Evolutionary conservation across 2,888 invertebrate species (phyloP), one percentile per base, ranked within the genome.

Genomic region (Xestia rhomboidea): DNA sequence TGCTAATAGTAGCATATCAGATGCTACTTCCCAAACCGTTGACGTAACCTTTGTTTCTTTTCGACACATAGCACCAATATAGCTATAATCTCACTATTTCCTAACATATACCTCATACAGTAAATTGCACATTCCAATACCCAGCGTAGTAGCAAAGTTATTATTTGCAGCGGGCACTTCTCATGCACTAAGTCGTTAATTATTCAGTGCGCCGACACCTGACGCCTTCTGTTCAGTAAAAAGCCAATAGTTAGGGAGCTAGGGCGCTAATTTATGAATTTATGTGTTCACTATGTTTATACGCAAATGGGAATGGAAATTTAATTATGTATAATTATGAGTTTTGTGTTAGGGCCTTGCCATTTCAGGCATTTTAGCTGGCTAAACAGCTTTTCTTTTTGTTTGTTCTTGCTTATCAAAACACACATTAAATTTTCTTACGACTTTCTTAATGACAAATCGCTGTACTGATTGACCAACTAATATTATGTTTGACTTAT

Each of bases 151-250:
- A 68, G 54, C 68, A 76, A 68, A 82, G 72, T 87, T 86, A 87
- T 84, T 82, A 80, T 85, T 81, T 81, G 77, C 72, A 87, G 41
- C 77, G 69, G 73, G 77, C 77, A 83, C 77, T 77, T 79, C 67
- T 77, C 73, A 79, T 81, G 85, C 89, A 87, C 78, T 78, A 79
- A 81, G 81, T 88, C 86, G 76, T 91, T 88, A 90, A 90, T 88
- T 90, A 90, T 90, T 91, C 90, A 91, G 69, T 76, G 74, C 83
- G 57, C 83, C 76, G 83, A 85, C 91, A 89, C 91, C 90, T 90
- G 87, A 80, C 78, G 81, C 81, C 77, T 77, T 85, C 82, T 68
- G 73, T 67, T 71, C 73, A 79, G 76, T 86, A 88, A 88, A 88
- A 84, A 89, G 80, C 80, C 68, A 84, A 86, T 85, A 69, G 85